These are phyloP conservation scores for Orthosia gothica DNA, from an alignment of 2,888 invertebrate genomes.

Conservation along the genomic window DNA sequence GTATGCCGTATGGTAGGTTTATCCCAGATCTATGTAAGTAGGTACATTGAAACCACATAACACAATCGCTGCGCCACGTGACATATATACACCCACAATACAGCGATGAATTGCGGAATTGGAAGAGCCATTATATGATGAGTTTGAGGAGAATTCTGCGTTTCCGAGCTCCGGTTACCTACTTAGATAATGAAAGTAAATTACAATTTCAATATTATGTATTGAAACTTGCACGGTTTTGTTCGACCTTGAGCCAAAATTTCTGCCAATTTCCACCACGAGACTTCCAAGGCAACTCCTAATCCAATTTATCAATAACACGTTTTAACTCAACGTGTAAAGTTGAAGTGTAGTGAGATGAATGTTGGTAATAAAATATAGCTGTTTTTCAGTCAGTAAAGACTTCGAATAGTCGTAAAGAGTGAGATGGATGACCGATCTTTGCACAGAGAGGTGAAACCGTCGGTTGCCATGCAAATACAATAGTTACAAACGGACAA, in stretches of 20 bases:
- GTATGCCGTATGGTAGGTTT: not conserved
- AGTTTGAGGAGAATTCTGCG: not conserved
- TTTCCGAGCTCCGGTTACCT: constrained; percentile 13
- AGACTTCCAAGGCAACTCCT: constrained; percentile 35
- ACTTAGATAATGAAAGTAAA: constrained; percentile 35
- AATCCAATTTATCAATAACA: constrained; percentile 45
- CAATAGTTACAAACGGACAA: constrained; percentile 2
- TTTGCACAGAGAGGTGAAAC: constrained; percentile 12
- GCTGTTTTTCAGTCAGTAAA: constrained; percentile 28
- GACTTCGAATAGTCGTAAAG: constrained; percentile 31
- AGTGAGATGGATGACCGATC: constrained; percentile 37
- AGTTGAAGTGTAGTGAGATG: constrained; percentile 5
- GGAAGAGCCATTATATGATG: constrained; percentile 32
- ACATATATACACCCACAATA: constrained; percentile 22
- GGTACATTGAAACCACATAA: constrained; percentile 10
- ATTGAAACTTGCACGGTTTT: not conserved
- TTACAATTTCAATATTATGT: constrained; percentile 14
- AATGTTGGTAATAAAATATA: constrained; percentile 37
- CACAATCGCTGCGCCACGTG: constrained; percentile 9
- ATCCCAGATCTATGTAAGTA: not conserved
- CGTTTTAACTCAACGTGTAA: constrained; percentile 10
- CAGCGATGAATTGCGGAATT: constrained; percentile 31
- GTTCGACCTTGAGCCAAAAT: constrained; percentile 41
- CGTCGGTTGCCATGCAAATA: constrained; percentile 46
- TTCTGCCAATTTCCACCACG: constrained; percentile 21